Evolutionary conservation across 37 sponge, comb jelly and placozoan genomes (phyloP).

Genomic region (Corticium candelabrum): DNA sequence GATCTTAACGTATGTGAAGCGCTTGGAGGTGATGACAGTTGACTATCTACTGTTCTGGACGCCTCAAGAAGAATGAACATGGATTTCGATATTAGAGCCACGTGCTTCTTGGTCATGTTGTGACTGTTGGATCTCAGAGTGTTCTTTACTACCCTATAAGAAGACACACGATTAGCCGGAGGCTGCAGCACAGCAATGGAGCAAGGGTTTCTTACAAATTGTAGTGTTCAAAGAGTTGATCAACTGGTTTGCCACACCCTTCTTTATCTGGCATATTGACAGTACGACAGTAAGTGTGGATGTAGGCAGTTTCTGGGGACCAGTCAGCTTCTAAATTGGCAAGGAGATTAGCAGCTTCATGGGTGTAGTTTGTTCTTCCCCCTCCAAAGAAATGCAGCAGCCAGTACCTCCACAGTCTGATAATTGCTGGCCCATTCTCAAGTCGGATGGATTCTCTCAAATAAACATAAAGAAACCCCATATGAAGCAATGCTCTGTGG

Average conservation of each 20-base stretch:
- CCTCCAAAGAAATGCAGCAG: neutral
- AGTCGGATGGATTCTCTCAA: neutral
- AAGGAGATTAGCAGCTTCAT: neutral
- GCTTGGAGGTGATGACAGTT: no score
- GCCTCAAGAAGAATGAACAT: no score
- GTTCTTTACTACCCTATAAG: no score
- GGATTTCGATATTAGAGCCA: no score
- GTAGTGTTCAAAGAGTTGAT: neutral
- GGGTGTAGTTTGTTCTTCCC: neutral
- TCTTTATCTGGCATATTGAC: neutral
- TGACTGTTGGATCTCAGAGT: no score
- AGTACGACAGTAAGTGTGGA: neutral
- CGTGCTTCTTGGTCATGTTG: no score
- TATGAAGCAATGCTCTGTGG: slow-evolving; percentile 1
- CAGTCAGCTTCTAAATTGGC: slow-evolving; percentile 1
- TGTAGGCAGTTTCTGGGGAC: neutral
- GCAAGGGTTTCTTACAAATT: slow-evolving; percentile 1
- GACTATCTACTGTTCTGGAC: no score
- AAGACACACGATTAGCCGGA: no score
- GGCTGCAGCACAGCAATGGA: no score
- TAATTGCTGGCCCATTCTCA: neutral
- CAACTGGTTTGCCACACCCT: neutral
- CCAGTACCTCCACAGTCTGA: neutral
- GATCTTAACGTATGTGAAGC: no score
- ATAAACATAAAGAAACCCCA: neutral